Evolutionary conservation across 2,888 invertebrate species (phyloP), one percentile per base, ranked within the genome.

Genomic region (Cerastis rubricosa): DNA sequence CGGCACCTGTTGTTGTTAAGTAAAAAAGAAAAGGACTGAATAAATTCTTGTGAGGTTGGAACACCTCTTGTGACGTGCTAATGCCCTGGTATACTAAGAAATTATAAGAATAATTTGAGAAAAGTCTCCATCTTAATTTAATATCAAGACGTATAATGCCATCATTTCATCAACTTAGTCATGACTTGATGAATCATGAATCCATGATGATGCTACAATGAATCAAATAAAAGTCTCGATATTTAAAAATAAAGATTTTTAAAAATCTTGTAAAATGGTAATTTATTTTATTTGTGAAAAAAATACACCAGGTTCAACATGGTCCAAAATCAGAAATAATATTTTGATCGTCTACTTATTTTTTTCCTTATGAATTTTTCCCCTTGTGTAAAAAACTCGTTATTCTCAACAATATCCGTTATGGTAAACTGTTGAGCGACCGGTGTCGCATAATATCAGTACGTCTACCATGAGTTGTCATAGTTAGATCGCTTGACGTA

Each of bases 371-470:
- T 75, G 71, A 85, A 80, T 79, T 69, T 85, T 84, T 76, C 63
- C 76, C 74, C 77, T 79, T 88, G 73, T 84, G 71, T 83, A 76
- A 85, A 86, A 86, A 88, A 78, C 86, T 88, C 85, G 85, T 90
- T 90, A 88, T 85, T 84, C 80, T 83, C 78, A 80, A 86, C 88
- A 89, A 90, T 90, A 85, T 87, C 87, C 85, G 80, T 80, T 85
- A 82, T 82, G 88, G 78, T 85, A 88, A 87, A 87, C 80, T 89
- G 82, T 87, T 83, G 87, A 87, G 79, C 85, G 87, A 83, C 73
- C 82, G 78, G 78, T 74, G 77, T 79, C 82, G 84, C 83, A 82
- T 85, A 85, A 85, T 87, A 85, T 84, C 79, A 72, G 84, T 74
- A 80, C n/a, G n/a, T n/a, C n/a, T n/a, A n/a, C n/a, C n/a, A n/a